phyloP scores from a whole-genome alignment of 1,140 invertebrate species.

The Bombus waltoni region DNA sequence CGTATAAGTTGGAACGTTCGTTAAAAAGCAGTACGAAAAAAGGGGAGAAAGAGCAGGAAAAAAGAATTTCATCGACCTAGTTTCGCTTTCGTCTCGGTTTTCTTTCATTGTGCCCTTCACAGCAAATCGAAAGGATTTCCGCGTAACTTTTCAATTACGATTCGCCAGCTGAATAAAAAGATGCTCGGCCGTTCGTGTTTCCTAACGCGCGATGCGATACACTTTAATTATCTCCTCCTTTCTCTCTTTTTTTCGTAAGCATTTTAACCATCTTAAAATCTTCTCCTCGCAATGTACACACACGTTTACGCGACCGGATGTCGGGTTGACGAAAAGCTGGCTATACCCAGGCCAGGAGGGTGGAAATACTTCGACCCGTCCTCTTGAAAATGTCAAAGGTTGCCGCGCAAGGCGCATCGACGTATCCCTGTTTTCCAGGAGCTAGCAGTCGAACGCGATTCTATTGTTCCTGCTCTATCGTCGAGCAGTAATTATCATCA shows the following conservation, averaged over 20 bases:
- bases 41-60: background rate
- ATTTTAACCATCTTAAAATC: background rate
- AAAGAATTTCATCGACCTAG: slow-evolving; percentile 30
- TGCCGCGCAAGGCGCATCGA: slow-evolving; percentile 68
- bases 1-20: slow-evolving; percentile 19
- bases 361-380: slow-evolving; percentile 68
- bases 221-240: background rate
- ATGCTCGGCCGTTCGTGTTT: background rate
- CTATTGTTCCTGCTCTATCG: slow-evolving; percentile 48
- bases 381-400: slow-evolving; percentile 74
- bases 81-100: slow-evolving; percentile 14
- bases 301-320: slow-evolving; percentile 37
- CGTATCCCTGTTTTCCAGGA: slow-evolving; percentile 61
- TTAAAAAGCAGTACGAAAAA: background rate
- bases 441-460: slow-evolving; percentile 24
- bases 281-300: slow-evolving; percentile 3
- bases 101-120: slow-evolving; percentile 14
- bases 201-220: too few relatives aligned
- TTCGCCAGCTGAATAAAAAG: background rate
- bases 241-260: background rate
- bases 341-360: slow-evolving; percentile 33
- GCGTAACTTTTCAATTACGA: slow-evolving; percentile 38
- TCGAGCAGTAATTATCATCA: slow-evolving; percentile 49
- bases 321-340: slow-evolving; percentile 21
- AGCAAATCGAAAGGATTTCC: slow-evolving; percentile 31